Conservation (phyloP, 2,113 vertebrate genomes). For the Lophura nycthemera region DNA sequence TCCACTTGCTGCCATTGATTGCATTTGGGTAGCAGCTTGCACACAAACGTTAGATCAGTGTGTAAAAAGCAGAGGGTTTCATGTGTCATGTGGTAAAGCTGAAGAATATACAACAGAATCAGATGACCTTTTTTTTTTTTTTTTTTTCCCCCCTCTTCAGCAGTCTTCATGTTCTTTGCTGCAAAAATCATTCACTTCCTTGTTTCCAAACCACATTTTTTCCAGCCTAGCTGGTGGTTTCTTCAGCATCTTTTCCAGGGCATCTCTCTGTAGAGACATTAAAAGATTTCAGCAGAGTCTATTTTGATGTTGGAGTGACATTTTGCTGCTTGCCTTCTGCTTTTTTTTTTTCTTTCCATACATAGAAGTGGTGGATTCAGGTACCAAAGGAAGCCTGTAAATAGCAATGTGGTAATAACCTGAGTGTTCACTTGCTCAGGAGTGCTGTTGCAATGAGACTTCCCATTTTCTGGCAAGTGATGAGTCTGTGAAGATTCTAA, state of each 20-base stretch:
- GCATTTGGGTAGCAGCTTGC: neutral
- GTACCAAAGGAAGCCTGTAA: neutral
- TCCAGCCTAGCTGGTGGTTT: slow-evolving; percentile 82
- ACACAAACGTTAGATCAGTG: neutral
- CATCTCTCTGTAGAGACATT: slow-evolving; percentile 49
- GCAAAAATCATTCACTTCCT: slow-evolving; percentile 66
- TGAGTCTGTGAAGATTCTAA: neutral
- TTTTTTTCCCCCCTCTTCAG: slow-evolving; percentile 51
- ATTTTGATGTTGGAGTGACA: neutral
- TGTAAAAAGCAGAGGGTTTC: neutral
- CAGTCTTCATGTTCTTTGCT: slow-evolving; percentile 76
- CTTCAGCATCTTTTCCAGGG: slow-evolving; percentile 47
- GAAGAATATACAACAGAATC: neutral
- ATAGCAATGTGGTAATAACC: neutral
- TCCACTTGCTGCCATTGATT: neutral
- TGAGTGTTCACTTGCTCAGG: neutral
- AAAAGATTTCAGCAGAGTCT: neutral
- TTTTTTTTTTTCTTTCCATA: neutral
- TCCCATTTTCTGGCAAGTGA: neutral
- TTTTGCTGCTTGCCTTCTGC: neutral
- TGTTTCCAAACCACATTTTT: slow-evolving; percentile 77
- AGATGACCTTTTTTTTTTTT: slow-evolving; percentile 70
- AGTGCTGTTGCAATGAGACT: neutral
- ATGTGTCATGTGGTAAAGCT: neutral
- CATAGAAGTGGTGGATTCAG: neutral